Evolutionary conservation across 1,140 invertebrate genomes (phyloP).

Genomic region (Musca vetustissima): DNA sequence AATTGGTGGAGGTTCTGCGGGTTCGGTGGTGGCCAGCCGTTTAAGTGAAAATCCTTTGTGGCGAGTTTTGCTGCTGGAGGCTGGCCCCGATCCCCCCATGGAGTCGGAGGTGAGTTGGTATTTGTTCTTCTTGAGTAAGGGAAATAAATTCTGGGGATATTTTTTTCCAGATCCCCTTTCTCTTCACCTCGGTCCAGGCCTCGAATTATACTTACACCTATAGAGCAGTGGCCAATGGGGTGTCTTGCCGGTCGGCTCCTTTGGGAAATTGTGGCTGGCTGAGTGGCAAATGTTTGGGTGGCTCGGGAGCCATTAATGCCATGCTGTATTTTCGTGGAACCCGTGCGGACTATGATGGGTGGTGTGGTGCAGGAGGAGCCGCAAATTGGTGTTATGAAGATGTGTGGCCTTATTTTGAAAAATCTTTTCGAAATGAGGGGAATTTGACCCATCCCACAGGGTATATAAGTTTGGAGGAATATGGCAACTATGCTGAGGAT

Average conservation of each 20-base stretch:
- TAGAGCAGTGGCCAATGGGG: slow-evolving; percentile 61
- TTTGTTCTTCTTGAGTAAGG: slow-evolving; percentile 3
- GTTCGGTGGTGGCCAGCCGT: slow-evolving; percentile 59
- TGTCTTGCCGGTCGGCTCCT: slow-evolving; percentile 59
- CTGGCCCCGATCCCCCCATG: slow-evolving; percentile 58
- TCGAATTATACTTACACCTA: slow-evolving; percentile 68
- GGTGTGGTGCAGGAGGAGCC: slow-evolving; percentile 60
- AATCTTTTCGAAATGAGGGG: slow-evolving; percentile 25
- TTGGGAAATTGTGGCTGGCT: slow-evolving; percentile 65
- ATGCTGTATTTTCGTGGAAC: slow-evolving; percentile 61
- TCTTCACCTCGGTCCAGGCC: slow-evolving; percentile 58
- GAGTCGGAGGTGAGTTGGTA: slow-evolving; percentile 49
- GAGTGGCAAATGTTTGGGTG: slow-evolving; percentile 73
- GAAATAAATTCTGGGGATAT: too few species aligned
- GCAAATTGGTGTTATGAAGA: slow-evolving; percentile 47
- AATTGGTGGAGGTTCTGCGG: slow-evolving; percentile 69
- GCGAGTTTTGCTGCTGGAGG: slow-evolving; percentile 63
- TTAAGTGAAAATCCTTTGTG: slow-evolving; percentile 57
- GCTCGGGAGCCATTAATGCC: slow-evolving; percentile 76
- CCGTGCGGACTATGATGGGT: slow-evolving; percentile 58
- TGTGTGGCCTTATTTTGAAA: slow-evolving; percentile 44
- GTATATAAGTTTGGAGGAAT: slow-evolving; percentile 33
- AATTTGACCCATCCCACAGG: slow-evolving; percentile 33
- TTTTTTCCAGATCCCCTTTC: slow-evolving; percentile 57
- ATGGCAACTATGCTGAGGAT: slow-evolving; percentile 46